These are phyloP conservation scores for Sarcophaga caerulescens DNA, from an alignment of 2,888 invertebrate genomes.

Conservation along the genomic window DNA sequence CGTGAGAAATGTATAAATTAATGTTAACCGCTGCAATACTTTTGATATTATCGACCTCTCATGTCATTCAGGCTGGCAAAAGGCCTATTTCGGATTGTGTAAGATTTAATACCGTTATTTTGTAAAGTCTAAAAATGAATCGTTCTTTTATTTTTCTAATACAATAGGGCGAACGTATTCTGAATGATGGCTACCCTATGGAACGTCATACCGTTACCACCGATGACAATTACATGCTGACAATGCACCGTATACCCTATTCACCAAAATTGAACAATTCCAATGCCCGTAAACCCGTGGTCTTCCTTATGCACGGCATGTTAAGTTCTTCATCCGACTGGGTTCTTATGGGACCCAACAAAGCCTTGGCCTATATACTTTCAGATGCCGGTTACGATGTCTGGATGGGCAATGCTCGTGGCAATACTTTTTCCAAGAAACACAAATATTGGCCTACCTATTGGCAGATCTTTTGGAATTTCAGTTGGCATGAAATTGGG, in stretches of 20 bases:
- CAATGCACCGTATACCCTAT: conserved; percentile 89
- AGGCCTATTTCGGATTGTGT: conserved; percentile 76
- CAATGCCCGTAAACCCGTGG: conserved; percentile 70
- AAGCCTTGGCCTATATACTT: conserved; percentile 79
- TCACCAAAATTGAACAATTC: conserved; percentile 68
- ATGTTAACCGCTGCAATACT: conserved; percentile 3
- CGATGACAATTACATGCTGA: conserved; percentile 90
- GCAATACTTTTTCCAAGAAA: conserved; percentile 84
- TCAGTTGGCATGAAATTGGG: conserved; percentile 94
- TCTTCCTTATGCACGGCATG: conserved; percentile 76
- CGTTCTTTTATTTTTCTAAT: no score
- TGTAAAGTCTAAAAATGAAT: no score
- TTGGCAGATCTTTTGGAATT: conserved; percentile 76
- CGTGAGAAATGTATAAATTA: background rate
- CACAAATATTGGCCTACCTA: conserved; percentile 81
- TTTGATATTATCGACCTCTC: background rate
- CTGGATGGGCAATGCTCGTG: conserved; percentile 92
- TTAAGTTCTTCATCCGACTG: conserved; percentile 75
- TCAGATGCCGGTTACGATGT: conserved; percentile 88
- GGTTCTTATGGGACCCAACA: conserved; percentile 74
- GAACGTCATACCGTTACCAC: conserved; percentile 88
- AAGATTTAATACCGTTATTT: conserved; percentile 54
- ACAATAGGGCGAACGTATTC: conserved; percentile 75
- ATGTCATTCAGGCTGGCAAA: conserved; percentile 45
- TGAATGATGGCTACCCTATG: conserved; percentile 83